Evolutionary conservation across 2,888 invertebrate species (phyloP).

Genomic region (Marronus borbonicus): DNA sequence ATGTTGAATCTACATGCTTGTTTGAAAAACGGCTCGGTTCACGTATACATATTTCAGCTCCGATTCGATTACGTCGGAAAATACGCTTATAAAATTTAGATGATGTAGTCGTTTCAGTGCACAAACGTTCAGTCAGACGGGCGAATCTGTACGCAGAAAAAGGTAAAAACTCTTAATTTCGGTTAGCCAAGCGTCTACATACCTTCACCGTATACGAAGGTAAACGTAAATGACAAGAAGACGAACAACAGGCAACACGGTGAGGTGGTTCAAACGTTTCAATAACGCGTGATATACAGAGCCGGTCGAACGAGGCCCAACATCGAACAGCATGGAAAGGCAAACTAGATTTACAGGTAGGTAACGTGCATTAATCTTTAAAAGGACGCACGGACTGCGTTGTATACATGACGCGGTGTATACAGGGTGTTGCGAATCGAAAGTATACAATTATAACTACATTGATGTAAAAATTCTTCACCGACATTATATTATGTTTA

Average conservation of each 20-base stretch:
- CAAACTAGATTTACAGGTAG: slow-evolving; percentile 36
- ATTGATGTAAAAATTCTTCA: no score
- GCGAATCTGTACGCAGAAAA: neutral
- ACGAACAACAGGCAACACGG: neutral
- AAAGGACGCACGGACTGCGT: neutral
- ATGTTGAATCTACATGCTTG: neutral
- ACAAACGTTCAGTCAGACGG: no score
- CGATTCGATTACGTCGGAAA: slow-evolving; percentile 27
- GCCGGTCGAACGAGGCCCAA: neutral
- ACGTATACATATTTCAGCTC: neutral
- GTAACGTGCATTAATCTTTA: slow-evolving; percentile 1
- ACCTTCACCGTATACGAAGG: no score
- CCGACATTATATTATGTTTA: no score
- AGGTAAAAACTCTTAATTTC: slow-evolving; percentile 20
- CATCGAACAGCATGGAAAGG: slow-evolving; percentile 25
- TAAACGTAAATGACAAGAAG: neutral
- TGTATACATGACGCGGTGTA: no score
- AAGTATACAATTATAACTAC: no score
- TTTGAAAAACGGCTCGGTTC: neutral
- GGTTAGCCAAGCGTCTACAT: neutral
- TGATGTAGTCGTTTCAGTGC: slow-evolving; percentile 25
- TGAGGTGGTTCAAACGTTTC: neutral
- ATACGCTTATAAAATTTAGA: slow-evolving; percentile 19
- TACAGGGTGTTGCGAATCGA: no score
- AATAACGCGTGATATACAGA: slow-evolving; percentile 6